A percentile compares a stretch with the other conserved stretches of the same genome.
Evolutionary conservation across 2,888 invertebrate genomes (phyloP).

Genomic region (Amphipoea oculea): DNA sequence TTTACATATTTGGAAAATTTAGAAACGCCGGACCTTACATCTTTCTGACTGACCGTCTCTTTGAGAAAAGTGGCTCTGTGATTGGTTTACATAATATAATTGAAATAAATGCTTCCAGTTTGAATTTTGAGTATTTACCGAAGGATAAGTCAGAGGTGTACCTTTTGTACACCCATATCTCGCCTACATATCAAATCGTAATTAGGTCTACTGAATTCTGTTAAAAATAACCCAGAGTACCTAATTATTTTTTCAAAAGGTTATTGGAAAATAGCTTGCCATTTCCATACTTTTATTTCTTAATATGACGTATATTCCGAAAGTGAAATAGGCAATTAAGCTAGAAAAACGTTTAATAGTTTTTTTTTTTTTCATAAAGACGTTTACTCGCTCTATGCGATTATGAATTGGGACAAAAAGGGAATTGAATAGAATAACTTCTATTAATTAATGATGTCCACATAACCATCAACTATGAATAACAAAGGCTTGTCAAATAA

Average conservation of each 20-base stretch:
- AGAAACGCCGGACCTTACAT: too few species aligned
- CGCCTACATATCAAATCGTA: background rate
- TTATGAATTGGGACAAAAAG: background rate
- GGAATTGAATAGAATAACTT: background rate
- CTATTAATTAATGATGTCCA: too few species aligned
- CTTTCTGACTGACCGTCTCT: background rate
- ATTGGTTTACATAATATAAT: background rate
- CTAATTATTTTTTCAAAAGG: too few species aligned
- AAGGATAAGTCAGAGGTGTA: too few species aligned
- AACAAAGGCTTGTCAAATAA: constrained; percentile 29
- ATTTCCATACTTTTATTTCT: too few species aligned
- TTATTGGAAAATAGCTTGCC: too few species aligned
- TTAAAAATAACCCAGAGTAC: too few species aligned
- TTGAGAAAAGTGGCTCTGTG: background rate
- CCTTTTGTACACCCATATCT: background rate
- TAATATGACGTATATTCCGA: too few species aligned
- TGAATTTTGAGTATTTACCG: background rate
- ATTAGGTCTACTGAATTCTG: background rate
- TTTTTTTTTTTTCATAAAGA: background rate
- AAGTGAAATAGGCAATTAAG: background rate
- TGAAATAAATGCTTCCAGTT: background rate
- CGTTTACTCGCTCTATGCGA: background rate
- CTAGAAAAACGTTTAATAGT: background rate
- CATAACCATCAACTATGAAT: background rate
- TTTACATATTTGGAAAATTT: too few species aligned